Evolutionary conservation across 2,797 vertebrate species (phyloP).

Genomic region (Gambusia yucatana): DNA sequence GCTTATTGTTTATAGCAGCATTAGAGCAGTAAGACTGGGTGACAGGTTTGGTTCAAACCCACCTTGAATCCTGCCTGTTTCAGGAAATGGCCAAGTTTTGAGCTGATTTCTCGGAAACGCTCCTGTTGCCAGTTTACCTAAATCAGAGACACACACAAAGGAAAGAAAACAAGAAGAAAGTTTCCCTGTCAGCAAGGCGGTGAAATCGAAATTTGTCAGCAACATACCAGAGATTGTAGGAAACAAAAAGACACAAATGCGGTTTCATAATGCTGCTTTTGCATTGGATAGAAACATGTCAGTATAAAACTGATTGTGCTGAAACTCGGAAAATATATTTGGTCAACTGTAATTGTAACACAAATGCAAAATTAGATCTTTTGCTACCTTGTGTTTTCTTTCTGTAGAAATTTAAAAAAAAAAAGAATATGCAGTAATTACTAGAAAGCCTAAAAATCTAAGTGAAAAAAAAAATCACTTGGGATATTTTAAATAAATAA

Average conservation of each 20-base stretch:
- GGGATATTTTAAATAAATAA: too few relatives aligned
- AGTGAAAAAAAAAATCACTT: neutral
- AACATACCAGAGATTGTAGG: slow-evolving; percentile 27
- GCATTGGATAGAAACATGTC: slow-evolving; percentile 13
- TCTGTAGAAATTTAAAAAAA: neutral
- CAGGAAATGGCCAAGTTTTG: slow-evolving; percentile 95
- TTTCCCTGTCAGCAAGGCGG: slow-evolving; percentile 36
- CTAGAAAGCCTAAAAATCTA: neutral
- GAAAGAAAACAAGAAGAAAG: slow-evolving; percentile 31
- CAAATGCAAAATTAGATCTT: neutral
- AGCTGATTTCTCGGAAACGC: slow-evolving; percentile 91
- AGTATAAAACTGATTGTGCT: neutral
- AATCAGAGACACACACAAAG: slow-evolving; percentile 44
- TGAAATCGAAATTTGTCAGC: slow-evolving; percentile 42
- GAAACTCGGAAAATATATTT: neutral
- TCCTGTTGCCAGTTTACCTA: slow-evolving; percentile 98
- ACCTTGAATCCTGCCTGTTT: slow-evolving; percentile 99
- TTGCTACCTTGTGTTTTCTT: neutral
- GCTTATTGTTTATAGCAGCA: neutral
- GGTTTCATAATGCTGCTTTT: neutral
- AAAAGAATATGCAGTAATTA: neutral
- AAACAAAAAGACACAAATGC: slow-evolving; percentile 34
- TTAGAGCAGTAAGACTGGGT: neutral
- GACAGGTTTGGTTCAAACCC: slow-evolving; percentile 26
- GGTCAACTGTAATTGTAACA: too few relatives aligned